phyloP scores from a whole-genome alignment of 2,113 vertebrate species.

The Sminthopsis crassicaudata region DNA sequence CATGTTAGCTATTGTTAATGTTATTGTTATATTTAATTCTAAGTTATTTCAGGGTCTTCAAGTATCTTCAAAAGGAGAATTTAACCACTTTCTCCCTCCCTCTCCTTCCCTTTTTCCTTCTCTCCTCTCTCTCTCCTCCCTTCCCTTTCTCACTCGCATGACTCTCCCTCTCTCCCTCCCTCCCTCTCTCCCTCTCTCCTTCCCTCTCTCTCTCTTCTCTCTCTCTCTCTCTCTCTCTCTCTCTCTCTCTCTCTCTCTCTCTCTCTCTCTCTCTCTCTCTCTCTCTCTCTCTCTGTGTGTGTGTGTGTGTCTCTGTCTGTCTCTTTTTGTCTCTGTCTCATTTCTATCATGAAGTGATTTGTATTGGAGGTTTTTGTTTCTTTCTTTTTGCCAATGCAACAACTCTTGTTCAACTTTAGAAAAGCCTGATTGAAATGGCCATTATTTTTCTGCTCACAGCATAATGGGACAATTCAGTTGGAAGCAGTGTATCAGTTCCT shows the following conservation, averaged over 20 bases:
- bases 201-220: too few species aligned
- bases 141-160: accelerated
- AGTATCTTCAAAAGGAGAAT: not conserved
- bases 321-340: not conserved
- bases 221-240: too few species aligned
- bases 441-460: not conserved
- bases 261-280: too few species aligned
- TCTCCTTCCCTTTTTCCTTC: too few species aligned
- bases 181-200: too few species aligned
- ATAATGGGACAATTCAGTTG: not conserved
- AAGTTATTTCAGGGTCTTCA: not conserved
- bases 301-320: too few species aligned
- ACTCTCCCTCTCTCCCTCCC: not conserved
- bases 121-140: not conserved
- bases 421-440: not conserved
- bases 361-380: not conserved
- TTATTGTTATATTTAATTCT: not conserved
- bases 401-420: not conserved
- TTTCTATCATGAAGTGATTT: not conserved
- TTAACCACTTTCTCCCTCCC: not conserved
- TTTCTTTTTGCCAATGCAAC: not conserved
- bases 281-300: not conserved
- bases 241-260: too few species aligned
- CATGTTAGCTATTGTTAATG: not conserved
- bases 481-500: not conserved